Evolutionary conservation across 2,113 vertebrate genomes (phyloP).

Genomic region (Xenopus laevis): DNA sequence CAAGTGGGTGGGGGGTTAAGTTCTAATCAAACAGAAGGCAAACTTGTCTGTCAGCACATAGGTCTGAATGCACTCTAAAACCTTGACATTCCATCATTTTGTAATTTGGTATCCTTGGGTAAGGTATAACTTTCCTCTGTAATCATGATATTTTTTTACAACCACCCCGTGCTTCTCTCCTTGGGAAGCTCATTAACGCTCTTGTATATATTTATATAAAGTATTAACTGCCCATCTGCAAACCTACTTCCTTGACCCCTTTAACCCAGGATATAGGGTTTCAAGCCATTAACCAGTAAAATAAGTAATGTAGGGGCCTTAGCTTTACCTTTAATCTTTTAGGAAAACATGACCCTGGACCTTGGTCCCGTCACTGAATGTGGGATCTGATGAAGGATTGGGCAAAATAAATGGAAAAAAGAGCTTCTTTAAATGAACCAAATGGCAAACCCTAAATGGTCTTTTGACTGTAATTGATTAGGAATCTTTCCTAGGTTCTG

Average conservation of each 20-base stretch:
- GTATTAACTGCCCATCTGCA: not conserved
- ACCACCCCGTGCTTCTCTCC: not conserved
- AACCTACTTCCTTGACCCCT: slow-evolving; percentile 1
- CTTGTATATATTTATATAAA: not conserved
- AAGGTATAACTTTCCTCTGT: not conserved
- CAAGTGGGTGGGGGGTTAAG: not conserved
- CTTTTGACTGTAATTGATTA: not conserved
- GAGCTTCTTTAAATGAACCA: not conserved
- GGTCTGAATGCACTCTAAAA: not conserved
- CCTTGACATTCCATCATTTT: not conserved
- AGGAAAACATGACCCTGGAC: slow-evolving; percentile 15
- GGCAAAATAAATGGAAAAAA: not conserved
- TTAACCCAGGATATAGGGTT: slow-evolving; percentile 1
- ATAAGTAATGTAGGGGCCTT: not conserved
- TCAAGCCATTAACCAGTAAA: not conserved
- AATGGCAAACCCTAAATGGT: not conserved
- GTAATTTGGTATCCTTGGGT: slow-evolving; percentile 11
- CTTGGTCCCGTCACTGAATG: slow-evolving; percentile 4
- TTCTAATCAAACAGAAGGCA: not conserved
- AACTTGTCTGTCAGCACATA: slow-evolving; percentile 1
- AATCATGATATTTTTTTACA: not conserved
- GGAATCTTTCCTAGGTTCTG: not conserved
- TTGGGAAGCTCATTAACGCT: not conserved
- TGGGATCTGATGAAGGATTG: slow-evolving; percentile 16
- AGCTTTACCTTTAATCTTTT: slow-evolving; percentile 4